phyloP scores from a whole-genome alignment of 2,888 invertebrate species.

The Calameuta idolon region DNA sequence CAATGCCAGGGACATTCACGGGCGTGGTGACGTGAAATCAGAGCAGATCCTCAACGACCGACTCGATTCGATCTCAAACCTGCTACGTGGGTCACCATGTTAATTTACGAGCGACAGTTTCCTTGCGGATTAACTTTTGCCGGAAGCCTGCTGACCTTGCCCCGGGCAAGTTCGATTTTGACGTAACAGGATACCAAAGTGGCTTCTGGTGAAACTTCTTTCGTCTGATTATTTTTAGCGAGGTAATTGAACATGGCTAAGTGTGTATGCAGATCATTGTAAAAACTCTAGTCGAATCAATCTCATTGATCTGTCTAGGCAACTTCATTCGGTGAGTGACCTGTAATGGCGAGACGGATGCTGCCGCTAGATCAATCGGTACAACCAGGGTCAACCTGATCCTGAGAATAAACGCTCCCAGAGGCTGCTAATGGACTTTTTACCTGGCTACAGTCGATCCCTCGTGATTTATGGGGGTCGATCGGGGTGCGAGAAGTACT shows the following conservation, averaged over 20 bases:
- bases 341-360: background rate
- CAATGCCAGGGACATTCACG: conserved; percentile 6
- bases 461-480: background rate
- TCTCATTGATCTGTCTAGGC: background rate
- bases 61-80: conserved; percentile 20
- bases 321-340: background rate
- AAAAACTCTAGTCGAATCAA: background rate
- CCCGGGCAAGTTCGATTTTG: conserved; percentile 17
- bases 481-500: background rate
- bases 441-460: background rate
- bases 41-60: conserved; percentile 1
- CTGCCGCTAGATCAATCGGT: background rate
- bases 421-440: background rate
- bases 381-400: background rate
- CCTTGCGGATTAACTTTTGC: conserved; percentile 2
- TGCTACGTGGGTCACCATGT: conserved; percentile 5
- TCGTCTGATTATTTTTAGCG: background rate
- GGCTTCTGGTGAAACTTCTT: background rate
- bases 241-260: background rate
- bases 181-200: conserved; percentile 22
- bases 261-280: background rate
- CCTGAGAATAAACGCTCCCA: background rate
- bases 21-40: conserved; percentile 8
- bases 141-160: conserved; percentile 17
- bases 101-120: conserved; percentile 14